Evolutionary conservation across 2,888 invertebrate species (phyloP).

Genomic region (Andrena flavipes): DNA sequence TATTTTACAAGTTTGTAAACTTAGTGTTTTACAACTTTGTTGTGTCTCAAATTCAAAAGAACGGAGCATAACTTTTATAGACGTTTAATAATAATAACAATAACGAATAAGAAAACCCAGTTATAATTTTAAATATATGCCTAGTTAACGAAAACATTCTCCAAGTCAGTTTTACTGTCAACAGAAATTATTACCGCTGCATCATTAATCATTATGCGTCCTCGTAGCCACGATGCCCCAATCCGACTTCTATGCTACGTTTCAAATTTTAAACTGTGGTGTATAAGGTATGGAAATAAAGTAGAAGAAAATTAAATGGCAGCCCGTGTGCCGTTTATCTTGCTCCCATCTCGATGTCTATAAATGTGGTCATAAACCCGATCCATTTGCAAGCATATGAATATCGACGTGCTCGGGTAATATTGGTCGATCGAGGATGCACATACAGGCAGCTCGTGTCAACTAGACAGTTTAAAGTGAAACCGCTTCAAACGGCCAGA

Average conservation of each 20-base stretch:
- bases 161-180: too few relatives aligned
- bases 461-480: slow-evolving; percentile 48
- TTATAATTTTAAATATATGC: too few relatives aligned
- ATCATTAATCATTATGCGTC: too few relatives aligned
- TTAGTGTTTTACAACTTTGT: too few relatives aligned
- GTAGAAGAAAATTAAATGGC: slow-evolving; percentile 36
- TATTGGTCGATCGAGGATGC: not conserved
- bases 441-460: slow-evolving; percentile 11
- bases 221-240: not conserved
- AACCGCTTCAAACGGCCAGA: slow-evolving; percentile 36
- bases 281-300: slow-evolving; percentile 1
- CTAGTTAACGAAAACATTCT: too few relatives aligned
- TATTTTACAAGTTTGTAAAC: too few relatives aligned
- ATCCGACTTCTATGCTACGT: not conserved
- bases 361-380: slow-evolving; percentile 49
- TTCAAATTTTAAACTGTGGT: not conserved
- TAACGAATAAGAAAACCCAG: too few relatives aligned
- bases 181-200: too few relatives aligned
- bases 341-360: slow-evolving; percentile 16
- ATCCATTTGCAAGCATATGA: slow-evolving; percentile 31
- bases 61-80: too few relatives aligned
- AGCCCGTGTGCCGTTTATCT: slow-evolving; percentile 16
- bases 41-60: too few relatives aligned
- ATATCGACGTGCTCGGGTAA: slow-evolving; percentile 17
- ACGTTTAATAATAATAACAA: too few relatives aligned